Evolutionary conservation across 2,888 invertebrate genomes (phyloP), one percentile per base, ranked within the genome.

Genomic region (Mesochorus sp.): DNA sequence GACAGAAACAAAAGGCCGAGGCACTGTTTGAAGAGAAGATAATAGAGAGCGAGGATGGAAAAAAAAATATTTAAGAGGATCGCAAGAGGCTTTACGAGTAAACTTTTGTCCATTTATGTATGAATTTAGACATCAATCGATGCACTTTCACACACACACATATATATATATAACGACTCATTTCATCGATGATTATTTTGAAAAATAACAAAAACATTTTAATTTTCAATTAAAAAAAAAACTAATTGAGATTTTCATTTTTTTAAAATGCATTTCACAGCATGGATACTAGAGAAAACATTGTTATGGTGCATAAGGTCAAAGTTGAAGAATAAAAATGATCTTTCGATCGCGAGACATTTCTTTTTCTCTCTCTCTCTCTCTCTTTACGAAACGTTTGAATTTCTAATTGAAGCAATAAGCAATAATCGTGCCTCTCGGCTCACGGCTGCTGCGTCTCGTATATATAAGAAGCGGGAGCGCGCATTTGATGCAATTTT

Each of bases 391-490:
- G 24, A 6, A 12, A 14, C 17, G 6, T 19, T 47, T 42, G 24
- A 21, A 31, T 24, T 47, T 34, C n/a, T 24, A 61, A 71, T 61
- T 44, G 53, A 76, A 61, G 68, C 55, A 68, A 68, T 77, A 73
- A 77, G 77, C 77, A 77, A 77, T 77, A 77, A 77, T 73, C 62
- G 77, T 77, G 77, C 77, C 77, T 77, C 72, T 64, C 42, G 77
- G 73, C 68, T 77, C 73, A 61, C 47, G 47, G 76, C 76, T 62
- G 62, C 61, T 68, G 34, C 28, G 47, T 68, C 68, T 55, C 61
- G 53, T 31, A 24, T 49, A 8, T 31, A 24, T 17, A 10, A 34
- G 6, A 34, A 6, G 10, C 1, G n/a, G 14, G 21, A 44, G 42
- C 8, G 66, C 53, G n/a, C n/a, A 39, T 53, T 47, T 34, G 71